Evolutionary conservation across 92 coral and sea anemone genomes (phyloP).

Genomic region (Palythoa caribaeorum): DNA sequence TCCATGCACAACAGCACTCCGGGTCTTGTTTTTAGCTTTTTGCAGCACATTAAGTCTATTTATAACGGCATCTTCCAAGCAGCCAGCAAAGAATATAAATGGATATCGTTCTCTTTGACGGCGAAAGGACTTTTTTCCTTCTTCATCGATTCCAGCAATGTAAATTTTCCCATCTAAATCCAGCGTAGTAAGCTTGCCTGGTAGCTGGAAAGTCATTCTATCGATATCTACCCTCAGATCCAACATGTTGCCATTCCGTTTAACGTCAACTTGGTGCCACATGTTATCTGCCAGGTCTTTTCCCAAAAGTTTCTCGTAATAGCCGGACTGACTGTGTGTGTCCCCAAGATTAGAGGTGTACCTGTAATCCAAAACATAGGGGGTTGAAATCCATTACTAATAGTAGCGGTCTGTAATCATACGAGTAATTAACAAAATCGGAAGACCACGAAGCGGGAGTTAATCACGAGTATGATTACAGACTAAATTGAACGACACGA

Average conservation of each 20-base stretch:
- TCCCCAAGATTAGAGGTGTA: constrained; percentile 73
- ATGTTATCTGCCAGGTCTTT: constrained; percentile 78
- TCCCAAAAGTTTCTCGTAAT: constrained; percentile 64
- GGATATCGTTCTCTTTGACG: constrained; percentile 38
- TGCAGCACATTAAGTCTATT: constrained; percentile 60
- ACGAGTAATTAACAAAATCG: too few species aligned
- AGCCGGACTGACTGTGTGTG: constrained; percentile 57
- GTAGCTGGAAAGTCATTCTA: not conserved
- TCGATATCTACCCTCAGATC: constrained; percentile 60
- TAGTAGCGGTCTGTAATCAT: too few species aligned
- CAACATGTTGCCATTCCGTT: constrained; percentile 43
- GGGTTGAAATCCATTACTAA: too few species aligned
- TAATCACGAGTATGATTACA: too few species aligned
- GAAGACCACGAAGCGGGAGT: too few species aligned
- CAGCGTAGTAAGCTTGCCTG: constrained; percentile 62
- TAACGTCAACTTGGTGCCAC: constrained; percentile 89
- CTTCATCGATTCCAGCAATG: constrained; percentile 73
- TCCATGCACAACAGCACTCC: constrained; percentile 52
- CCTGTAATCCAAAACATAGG: constrained; percentile 43
- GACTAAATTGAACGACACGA: too few species aligned
- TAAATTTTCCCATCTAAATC: constrained; percentile 67
- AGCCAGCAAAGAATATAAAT: constrained; percentile 79
- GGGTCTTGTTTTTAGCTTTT: constrained; percentile 46
- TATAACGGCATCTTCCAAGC: constrained; percentile 67
- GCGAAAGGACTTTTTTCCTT: constrained; percentile 44